Evolutionary conservation across 2,888 invertebrate species (phyloP).

Genomic region (Hecatera dysodea): DNA sequence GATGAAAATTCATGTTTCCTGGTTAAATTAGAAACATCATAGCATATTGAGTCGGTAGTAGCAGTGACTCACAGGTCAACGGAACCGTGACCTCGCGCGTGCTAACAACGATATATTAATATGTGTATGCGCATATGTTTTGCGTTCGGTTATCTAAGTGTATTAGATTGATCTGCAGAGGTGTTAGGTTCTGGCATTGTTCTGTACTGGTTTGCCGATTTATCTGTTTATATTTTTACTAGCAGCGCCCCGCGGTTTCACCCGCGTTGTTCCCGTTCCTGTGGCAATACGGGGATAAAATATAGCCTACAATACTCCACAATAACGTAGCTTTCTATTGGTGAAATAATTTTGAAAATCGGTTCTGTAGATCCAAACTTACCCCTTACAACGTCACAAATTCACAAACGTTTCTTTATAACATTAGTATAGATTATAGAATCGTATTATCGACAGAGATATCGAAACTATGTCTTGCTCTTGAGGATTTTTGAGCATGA

Average conservation of each 20-base stretch:
- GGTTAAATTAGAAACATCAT: slow-evolving; percentile 32
- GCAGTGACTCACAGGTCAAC: slow-evolving; percentile 79
- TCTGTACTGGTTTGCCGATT: neutral
- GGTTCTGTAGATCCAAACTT: too few relatives aligned
- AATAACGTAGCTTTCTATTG: too few relatives aligned
- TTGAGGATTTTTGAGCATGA: neutral
- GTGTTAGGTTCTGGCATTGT: slow-evolving; percentile 44
- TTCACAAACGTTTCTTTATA: too few relatives aligned
- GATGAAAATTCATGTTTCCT: slow-evolving; percentile 16
- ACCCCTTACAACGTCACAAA: too few relatives aligned
- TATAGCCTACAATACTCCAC: too few relatives aligned
- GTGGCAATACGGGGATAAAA: too few relatives aligned
- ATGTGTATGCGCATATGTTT: slow-evolving; percentile 52
- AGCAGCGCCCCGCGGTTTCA: too few relatives aligned
- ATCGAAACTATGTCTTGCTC: neutral
- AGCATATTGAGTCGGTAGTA: slow-evolving; percentile 54
- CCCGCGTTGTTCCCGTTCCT: too few relatives aligned
- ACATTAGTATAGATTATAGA: too few relatives aligned
- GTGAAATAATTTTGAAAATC: too few relatives aligned
- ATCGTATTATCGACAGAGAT: neutral
- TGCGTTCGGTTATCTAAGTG: slow-evolving; percentile 54
- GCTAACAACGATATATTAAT: slow-evolving; percentile 52
- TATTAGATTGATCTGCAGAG: slow-evolving; percentile 46
- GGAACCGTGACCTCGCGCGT: slow-evolving; percentile 73
- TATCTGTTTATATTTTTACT: neutral